Evolutionary conservation across 2,797 vertebrate genomes (phyloP), one percentile per base, ranked within the genome.

Genomic region (Microcaecilia unicolor): DNA sequence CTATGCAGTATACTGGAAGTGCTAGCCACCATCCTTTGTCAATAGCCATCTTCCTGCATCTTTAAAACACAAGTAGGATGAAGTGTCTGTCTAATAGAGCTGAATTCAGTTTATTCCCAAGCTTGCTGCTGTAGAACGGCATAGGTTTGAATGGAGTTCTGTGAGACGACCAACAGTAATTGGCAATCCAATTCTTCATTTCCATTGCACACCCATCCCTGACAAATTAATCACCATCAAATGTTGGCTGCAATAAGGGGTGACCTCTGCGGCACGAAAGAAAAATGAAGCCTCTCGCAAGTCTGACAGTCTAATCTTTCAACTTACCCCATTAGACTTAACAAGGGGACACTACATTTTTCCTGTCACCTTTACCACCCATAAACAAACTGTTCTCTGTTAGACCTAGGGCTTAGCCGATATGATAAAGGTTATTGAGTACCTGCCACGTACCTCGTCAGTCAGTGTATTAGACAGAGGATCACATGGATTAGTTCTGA

Each of bases 231-330:
- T 86, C 76, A 77, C 76, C 64, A 78, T 82, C 84, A 79, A 74
- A 72, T 66, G 56, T 58, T 71, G 67, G 67, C 64, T 74, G 68
- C 7, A 41, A 70, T 61, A 72, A 57, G 74, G 66, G 76, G 65
- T 60, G 67, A 83, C 67, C 66, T 60, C 6, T 6, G 19, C 14
- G 6, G 55, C 56, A 29, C 28, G 17, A 78, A 89, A 97, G 91
- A 94, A 92, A 96, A 94, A 97, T 92, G 90, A 92, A 84, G 70
- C 73, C 85, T 89, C 81, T 58, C 29, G 54, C 72, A 10, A 35
- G 29, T 41, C 44, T 91, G 93, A 92, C 92, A 96, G 86, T 75
- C 68, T 74, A 93, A 94, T 95, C 84, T 81, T 81, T 97, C 91
- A 92, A 68, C 76, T 78, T 72, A 51, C 74, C 80, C 82, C 48